Conservation (phyloP, 2,888 invertebrate genomes). For the Ornithoptera alexandrae region DNA sequence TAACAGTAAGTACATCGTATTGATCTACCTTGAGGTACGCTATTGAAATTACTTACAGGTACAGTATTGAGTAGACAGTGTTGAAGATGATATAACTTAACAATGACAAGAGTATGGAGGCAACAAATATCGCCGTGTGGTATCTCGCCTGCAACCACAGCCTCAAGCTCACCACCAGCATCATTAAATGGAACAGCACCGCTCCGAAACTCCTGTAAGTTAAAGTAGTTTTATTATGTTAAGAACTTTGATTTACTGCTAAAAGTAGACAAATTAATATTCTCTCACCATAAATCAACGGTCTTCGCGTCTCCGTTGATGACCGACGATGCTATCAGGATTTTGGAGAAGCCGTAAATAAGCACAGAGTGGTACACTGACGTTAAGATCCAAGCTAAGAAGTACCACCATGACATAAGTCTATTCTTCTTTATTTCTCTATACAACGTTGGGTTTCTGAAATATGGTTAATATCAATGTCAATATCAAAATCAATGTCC, state of each 20-base stretch:
- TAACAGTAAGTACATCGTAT: no score
- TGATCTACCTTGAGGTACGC: no score
- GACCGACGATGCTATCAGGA: conserved; percentile 69
- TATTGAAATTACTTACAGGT: conserved; percentile 75
- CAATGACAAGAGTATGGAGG: conserved; percentile 77
- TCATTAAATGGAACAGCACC: conserved; percentile 77
- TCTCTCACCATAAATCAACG: conserved; percentile 72
- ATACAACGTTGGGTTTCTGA: conserved; percentile 84
- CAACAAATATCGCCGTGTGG: conserved; percentile 76
- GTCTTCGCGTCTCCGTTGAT: conserved; percentile 73
- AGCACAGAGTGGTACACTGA: conserved; percentile 83
- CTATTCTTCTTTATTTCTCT: conserved; percentile 81
- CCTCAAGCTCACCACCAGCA: conserved; percentile 81
- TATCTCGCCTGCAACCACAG: conserved; percentile 82
- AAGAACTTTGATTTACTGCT: no score
- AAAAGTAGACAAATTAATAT: neutral
- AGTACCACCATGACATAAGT: conserved; percentile 81
- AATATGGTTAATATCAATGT: no score
- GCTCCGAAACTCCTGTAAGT: conserved; percentile 79
- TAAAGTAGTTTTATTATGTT: no score
- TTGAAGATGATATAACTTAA: conserved; percentile 77
- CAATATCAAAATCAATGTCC: no score
- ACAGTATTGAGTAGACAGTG: conserved; percentile 76
- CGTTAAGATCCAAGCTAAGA: conserved; percentile 81
- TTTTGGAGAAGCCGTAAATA: conserved; percentile 79